Evolutionary conservation across 2,113 vertebrate genomes (phyloP).

Genomic region (Poecilia latipinna): DNA sequence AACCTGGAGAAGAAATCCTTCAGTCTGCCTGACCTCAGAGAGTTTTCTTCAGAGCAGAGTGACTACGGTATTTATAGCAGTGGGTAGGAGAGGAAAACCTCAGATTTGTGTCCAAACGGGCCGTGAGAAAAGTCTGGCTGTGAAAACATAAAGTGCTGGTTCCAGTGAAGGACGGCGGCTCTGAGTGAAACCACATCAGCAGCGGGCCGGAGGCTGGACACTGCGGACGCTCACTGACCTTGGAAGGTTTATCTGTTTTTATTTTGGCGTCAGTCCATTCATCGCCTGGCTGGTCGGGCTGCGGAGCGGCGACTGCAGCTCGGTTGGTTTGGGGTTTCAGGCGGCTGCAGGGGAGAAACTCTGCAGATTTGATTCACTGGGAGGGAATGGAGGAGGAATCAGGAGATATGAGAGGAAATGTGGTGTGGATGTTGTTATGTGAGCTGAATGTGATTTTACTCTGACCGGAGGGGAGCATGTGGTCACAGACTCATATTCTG

Average conservation of each 20-base stretch:
- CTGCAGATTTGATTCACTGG: background rate
- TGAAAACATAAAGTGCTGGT: background rate
- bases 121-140: background rate
- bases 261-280: slow-evolving; percentile 6
- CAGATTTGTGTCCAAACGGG: background rate
- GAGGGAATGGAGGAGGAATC: background rate
- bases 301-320: too few relatives aligned
- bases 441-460: background rate
- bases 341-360: too few relatives aligned
- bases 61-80: background rate
- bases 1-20: background rate
- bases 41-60: background rate
- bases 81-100: background rate
- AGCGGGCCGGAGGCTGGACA: slow-evolving; percentile 7
- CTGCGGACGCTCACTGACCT: slow-evolving; percentile 40
- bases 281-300: background rate
- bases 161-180: slow-evolving; percentile 3
- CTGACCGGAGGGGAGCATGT: background rate
- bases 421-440: slow-evolving; percentile 4
- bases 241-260: slow-evolving; percentile 39
- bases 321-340: too few relatives aligned
- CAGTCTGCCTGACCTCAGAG: background rate
- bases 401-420: background rate
- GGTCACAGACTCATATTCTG: background rate
- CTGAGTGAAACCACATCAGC: slow-evolving; percentile 43